phyloP scores from a whole-genome alignment of 2,797 vertebrate genomes.

The Gallinago nigripennis region DNA sequence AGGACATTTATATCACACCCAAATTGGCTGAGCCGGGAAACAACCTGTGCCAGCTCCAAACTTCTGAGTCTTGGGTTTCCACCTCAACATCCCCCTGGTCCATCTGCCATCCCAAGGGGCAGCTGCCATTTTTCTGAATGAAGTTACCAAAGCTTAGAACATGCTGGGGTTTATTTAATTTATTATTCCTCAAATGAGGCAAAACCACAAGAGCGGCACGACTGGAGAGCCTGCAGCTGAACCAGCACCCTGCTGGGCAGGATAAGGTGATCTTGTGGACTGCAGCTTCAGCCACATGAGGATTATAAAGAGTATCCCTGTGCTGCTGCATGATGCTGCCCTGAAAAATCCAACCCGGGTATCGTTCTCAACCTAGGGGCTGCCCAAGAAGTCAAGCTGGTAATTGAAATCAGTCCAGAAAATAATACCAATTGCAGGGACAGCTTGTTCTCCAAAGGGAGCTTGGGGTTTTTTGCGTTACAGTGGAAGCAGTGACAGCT shows the following conservation, averaged over 20 bases:
- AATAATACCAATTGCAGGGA: not conserved
- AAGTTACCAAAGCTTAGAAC: not conserved
- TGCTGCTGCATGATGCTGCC: not conserved
- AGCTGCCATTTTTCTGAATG: not conserved
- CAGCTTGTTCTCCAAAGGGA: not conserved
- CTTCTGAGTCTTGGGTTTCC: not conserved
- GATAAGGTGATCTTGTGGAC: not conserved
- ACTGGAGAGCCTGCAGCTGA: not conserved
- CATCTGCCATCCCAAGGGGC: not conserved
- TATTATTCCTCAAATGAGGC: not conserved
- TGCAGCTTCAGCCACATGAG: not conserved
- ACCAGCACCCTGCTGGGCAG: not conserved
- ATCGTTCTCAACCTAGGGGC: not conserved
- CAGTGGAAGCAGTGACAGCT: constrained; percentile 8
- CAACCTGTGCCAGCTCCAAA: not conserved
- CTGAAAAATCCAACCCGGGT: not conserved
- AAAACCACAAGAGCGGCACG: not conserved
- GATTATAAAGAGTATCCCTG: not conserved
- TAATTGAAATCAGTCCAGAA: not conserved
- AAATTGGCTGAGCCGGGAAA: not conserved
- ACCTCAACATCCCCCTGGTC: not conserved
- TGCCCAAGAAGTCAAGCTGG: not conserved
- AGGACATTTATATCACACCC: not conserved
- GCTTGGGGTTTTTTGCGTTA: not conserved
- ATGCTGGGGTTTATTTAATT: not conserved